A percentile compares a stretch with the other conserved stretches of the same genome.
Evolutionary conservation across 1,140 invertebrate species (phyloP).

Genomic region (Caenorhabditis latens): DNA sequence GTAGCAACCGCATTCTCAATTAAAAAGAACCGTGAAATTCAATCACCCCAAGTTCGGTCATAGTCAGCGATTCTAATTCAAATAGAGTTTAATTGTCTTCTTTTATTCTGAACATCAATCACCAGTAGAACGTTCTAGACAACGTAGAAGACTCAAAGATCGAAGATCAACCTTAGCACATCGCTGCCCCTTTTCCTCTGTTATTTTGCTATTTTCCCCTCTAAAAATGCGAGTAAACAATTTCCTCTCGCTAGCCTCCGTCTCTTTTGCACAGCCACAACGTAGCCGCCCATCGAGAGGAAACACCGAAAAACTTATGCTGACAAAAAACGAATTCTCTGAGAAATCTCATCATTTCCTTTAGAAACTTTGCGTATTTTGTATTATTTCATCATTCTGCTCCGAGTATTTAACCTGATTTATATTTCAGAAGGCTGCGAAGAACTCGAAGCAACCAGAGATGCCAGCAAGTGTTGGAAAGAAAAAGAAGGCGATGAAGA

Average conservation of each 20-base stretch:
- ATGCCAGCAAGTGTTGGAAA: slow-evolving; percentile 49
- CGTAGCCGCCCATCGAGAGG: slow-evolving; percentile 5
- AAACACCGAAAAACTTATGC: slow-evolving; percentile 22
- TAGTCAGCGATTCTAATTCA: no score
- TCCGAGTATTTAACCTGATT: neutral
- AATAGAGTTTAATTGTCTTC: neutral
- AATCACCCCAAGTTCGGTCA: no score
- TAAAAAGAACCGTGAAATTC: no score
- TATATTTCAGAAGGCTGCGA: slow-evolving; percentile 49
- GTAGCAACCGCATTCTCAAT: no score
- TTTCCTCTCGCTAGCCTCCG: neutral
- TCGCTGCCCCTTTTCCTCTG: neutral
- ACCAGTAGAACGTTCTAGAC: neutral
- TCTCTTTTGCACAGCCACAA: slow-evolving; percentile 5
- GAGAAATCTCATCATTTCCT: slow-evolving; percentile 20
- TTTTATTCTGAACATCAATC: neutral
- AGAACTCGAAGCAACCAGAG: slow-evolving; percentile 31
- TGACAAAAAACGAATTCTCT: slow-evolving; percentile 24
- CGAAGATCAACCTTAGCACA: neutral
- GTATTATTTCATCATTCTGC: neutral
- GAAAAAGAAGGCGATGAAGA: slow-evolving; percentile 60
- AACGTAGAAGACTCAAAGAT: neutral
- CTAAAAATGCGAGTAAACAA: slow-evolving; percentile 20
- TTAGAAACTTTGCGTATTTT: neutral
- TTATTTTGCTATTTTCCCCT: neutral